Conservation (phyloP, 2,113 vertebrate species). For the Sinocyclocheilus anshuiensis region DNA sequence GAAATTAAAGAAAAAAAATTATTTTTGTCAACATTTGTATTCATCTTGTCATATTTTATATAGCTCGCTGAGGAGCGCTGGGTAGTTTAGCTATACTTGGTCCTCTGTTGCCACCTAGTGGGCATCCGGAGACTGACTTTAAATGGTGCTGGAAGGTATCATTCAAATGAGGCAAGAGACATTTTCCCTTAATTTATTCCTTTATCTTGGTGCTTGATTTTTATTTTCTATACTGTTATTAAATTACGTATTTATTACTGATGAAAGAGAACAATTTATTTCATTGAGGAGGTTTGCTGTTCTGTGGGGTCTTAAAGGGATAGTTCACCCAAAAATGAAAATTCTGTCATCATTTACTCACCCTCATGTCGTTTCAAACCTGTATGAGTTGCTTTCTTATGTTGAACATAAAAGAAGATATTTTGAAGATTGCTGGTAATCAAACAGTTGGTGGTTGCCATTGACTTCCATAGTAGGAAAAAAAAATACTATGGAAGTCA, state of each 20-base stretch:
- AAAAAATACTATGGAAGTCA: no score
- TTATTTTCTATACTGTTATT: constrained; percentile 41
- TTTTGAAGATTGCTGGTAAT: no score
- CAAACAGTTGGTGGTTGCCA: no score
- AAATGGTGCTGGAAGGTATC: background rate
- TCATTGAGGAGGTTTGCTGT: constrained; percentile 6
- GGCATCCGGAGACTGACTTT: background rate
- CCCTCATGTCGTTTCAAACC: no score
- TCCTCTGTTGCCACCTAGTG: constrained; percentile 44
- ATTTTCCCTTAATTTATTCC: constrained; percentile 57
- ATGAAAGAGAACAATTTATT: constrained; percentile 37
- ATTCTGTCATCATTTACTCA: no score
- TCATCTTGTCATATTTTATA: background rate
- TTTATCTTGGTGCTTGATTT: constrained; percentile 44
- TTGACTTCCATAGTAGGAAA: no score
- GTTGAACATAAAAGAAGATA: no score
- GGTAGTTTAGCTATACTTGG: background rate
- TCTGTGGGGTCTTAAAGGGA: background rate
- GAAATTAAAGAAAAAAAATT: background rate
- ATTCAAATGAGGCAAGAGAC: constrained; percentile 6
- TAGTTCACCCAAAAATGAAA: no score
- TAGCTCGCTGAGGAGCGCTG: background rate
- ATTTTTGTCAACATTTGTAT: constrained; percentile 27
- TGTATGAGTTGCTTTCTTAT: no score
- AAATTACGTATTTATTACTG: constrained; percentile 58